These are phyloP conservation scores for Epinephelus coioides DNA, from an alignment of 2,797 vertebrate genomes.

Conservation along the genomic window DNA sequence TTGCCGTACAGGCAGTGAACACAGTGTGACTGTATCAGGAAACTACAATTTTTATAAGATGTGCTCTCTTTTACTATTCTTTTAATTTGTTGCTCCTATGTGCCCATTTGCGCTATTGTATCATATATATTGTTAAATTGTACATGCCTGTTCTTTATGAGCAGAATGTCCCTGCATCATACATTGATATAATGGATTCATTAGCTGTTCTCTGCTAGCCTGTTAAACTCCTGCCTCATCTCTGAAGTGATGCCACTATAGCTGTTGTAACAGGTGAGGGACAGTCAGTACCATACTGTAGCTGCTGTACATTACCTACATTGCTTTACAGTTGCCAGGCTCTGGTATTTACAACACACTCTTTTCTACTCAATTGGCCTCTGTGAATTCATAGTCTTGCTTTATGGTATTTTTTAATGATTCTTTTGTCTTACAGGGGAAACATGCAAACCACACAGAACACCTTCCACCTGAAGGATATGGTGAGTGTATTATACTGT, in stretches of 20 bases:
- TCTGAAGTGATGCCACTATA: background rate
- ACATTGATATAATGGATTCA: background rate
- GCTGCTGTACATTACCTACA: background rate
- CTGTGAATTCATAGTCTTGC: background rate
- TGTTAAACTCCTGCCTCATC: background rate
- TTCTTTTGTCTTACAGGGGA: constrained; percentile 89
- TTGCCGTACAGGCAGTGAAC: no score
- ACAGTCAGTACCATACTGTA: background rate
- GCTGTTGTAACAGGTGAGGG: constrained; percentile 27
- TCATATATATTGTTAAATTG: no score
- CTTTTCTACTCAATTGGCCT: background rate
- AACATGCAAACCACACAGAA: constrained; percentile 93
- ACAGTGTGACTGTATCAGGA: no score
- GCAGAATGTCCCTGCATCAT: background rate
- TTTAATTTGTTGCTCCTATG: no score
- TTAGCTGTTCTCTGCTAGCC: constrained; percentile 6
- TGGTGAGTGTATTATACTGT: constrained; percentile 82
- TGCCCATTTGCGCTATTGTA: no score
- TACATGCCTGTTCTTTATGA: background rate
- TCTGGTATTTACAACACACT: background rate
- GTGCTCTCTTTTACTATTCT: no score
- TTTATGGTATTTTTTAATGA: background rate
- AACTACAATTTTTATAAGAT: no score
- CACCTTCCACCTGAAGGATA: constrained; percentile 96
- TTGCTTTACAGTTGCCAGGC: background rate